Evolutionary conservation across 2,888 invertebrate species (phyloP), one percentile per base, ranked within the genome.

Genomic region (Rhagium mordax): DNA sequence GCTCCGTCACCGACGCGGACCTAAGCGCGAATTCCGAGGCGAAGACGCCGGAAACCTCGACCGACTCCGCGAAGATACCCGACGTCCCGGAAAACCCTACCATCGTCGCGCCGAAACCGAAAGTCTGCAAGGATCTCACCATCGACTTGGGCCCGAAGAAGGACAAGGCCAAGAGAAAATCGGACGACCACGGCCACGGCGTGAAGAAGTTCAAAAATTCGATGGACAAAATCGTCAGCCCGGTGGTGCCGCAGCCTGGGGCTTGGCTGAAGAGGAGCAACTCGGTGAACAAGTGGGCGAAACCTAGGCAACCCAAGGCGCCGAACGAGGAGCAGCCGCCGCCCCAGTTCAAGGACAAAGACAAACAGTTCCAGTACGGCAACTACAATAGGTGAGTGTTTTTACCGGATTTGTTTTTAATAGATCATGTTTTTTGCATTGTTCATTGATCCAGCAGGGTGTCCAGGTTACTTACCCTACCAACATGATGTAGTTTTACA

Each of bases 191-290:
- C 81, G 89, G 88, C 8, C 90, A 76, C 59, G 20, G 49, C 6
- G 89, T 89, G 79, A 91, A 92, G 84, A 87, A 93, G 77, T 90
- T 94, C 61, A 92, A 94, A 65, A 89, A 93, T 86, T 90, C 91
- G 0, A 91, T 95, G 88, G 96, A 96, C 86, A 96, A 96, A 88
- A 97, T 97, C 80, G 97, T 97, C 13, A 96, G 96, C 84, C 97
- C 96, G 0, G 97, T 96, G 41, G 94, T 96, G 72, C 96, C 96
- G 7, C 96, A 96, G 85, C 96, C 96, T 0, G 96, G 96, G 2
- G 93, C 94, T 0, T 95, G 95, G 95, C 74, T 86, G 62, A 95
- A 94, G 87, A 89, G 93, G 24, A 88, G 89, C 62, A 86, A 83
- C 75, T 78, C 84, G 78, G 48, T 84, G 81, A 83, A 81, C 59